Base-by-base conservation (phyloP, 2,888 invertebrate genomes). In the Archaeoteleia sp. region DNA sequence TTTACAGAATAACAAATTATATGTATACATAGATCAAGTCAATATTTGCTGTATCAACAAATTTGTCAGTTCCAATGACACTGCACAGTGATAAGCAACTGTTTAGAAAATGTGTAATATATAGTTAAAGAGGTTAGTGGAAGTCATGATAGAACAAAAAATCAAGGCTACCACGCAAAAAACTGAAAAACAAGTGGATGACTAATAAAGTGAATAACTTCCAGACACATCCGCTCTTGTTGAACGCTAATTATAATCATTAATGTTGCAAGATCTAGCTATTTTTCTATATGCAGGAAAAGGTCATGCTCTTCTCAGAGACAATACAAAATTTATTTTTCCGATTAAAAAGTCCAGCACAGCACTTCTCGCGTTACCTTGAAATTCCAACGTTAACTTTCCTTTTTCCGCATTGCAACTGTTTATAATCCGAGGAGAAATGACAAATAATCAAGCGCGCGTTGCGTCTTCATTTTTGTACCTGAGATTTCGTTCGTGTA, bases 391-490 rank as follows among this genome's bases (percentile, higher is more conserved):
- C 1, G 13, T n/a, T 6, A 53, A n/a, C 23, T 20, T 39, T 20
- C 39, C 46, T 60, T 58, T 66, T 66, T 54, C 66, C 66, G 58
- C 53, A 20, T 66, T 53, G 42, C 23, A 10, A 29, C n/a, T 29
- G 29, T 40, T 23, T 17, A 48, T n/a, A n/a, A n/a, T n/a, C n/a
- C n/a, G n/a, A n/a, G n/a, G 42, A 42, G 46, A 53, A 66, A 46
- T 48, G 66, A 58, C 55, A 51, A 53, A 63, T 40, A 34, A 29
- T 10, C 20, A 8, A 7, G 13, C 9, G 12, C 27, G 8, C 2
- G 32, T 49, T 48, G 42, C 43, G 48, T 2, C 2, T 2, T 2
- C n/a, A 29, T 29, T 29, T 29, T 29, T 29, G 8, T 2, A 29
- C n/a, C 29, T n/a, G 34, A 25, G 7, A 23, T 23, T 23, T 23